phyloP scores from a whole-genome alignment of 2,888 invertebrate species.

The Pomacea canaliculata region DNA sequence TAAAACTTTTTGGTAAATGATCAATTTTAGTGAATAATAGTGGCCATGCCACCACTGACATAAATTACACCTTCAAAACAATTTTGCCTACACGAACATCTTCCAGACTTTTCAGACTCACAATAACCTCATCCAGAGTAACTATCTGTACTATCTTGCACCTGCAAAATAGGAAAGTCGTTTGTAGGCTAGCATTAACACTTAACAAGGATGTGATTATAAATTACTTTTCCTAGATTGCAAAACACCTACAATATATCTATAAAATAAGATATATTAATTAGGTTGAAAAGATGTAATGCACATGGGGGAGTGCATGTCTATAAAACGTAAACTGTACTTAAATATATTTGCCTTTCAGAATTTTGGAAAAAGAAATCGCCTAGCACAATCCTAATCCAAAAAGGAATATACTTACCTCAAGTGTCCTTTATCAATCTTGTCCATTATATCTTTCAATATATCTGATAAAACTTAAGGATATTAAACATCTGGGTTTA shows the following conservation, averaged over 20 bases:
- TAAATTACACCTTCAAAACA: constrained; percentile 18
- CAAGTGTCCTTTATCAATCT: constrained; percentile 67
- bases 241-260: neutral
- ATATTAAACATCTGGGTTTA: neutral
- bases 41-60: too few species aligned
- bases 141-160: constrained; percentile 17
- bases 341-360: neutral
- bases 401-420: constrained; percentile 55
- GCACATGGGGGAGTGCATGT: too few species aligned
- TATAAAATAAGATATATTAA: too few species aligned
- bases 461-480: constrained; percentile 27
- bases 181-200: neutral
- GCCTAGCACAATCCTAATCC: neutral
- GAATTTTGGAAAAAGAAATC: neutral
- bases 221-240: neutral
- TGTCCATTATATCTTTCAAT: constrained; percentile 67
- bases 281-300: too few species aligned
- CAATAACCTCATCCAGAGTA: constrained; percentile 13
- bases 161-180: neutral
- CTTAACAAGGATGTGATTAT: neutral
- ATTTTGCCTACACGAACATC: constrained; percentile 16
- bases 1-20: too few species aligned
- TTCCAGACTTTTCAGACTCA: constrained; percentile 5
- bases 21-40: too few species aligned
- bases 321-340: too few species aligned